Conservation (phyloP, 2,113 vertebrate species). For the Eolophus roseicapilla region DNA sequence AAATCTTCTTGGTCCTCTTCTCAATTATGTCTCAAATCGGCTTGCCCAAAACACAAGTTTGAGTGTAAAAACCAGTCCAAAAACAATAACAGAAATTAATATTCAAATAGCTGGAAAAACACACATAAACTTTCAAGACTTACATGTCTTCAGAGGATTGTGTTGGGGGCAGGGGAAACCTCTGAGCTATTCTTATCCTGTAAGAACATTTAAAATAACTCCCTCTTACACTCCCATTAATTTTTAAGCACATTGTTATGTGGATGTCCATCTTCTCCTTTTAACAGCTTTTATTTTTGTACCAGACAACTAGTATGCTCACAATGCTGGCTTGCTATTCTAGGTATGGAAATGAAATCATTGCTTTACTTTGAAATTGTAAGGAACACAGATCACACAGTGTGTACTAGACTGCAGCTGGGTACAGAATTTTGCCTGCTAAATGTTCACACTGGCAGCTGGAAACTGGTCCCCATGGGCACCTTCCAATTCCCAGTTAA, state of each 20-base stretch:
- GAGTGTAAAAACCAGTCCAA: neutral
- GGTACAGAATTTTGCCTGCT: neutral
- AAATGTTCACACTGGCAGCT: neutral
- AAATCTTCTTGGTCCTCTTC: neutral
- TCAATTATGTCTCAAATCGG: neutral
- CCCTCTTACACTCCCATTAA: neutral
- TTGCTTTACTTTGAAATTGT: neutral
- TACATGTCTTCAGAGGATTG: neutral
- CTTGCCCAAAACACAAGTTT: neutral
- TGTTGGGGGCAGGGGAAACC: neutral
- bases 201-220: slow-evolving; percentile 19
- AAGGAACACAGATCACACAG: neutral
- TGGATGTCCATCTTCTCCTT: neutral
- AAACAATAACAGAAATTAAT: neutral
- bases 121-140: neutral
- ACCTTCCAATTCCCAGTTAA: neutral
- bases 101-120: neutral
- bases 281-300: slow-evolving; percentile 17
- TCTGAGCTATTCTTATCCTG: slow-evolving; percentile 20
- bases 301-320: neutral
- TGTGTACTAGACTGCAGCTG: neutral
- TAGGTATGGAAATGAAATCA: neutral
- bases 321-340: neutral
- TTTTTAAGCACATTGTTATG: slow-evolving; percentile 33
- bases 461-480: neutral